These are phyloP conservation scores for Catharus bicknelli DNA, from an alignment of 2,113 vertebrate genomes.

Conservation along the genomic window DNA sequence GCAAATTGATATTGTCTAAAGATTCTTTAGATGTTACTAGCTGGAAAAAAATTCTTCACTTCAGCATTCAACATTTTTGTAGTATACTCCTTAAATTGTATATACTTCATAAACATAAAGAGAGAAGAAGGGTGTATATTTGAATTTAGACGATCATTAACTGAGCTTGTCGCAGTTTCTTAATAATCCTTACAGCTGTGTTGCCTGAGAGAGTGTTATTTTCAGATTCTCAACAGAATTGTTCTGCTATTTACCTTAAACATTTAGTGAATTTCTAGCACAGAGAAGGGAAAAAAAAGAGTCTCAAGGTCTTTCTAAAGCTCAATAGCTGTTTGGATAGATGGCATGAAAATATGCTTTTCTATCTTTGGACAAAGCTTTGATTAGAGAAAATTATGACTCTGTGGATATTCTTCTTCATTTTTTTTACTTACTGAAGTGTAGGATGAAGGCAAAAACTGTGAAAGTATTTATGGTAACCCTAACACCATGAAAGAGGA, in stretches of 20 bases:
- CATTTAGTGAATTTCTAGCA: not conserved
- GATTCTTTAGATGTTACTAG: not conserved
- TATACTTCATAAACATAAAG: not conserved
- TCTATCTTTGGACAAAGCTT: not conserved
- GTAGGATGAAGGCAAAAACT: not conserved
- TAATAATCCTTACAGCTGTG: not conserved
- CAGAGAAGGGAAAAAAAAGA: not conserved
- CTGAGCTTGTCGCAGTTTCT: not conserved
- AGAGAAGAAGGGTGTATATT: not conserved
- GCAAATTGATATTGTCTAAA: not conserved
- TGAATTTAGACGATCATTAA: not conserved
- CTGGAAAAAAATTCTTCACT: not conserved
- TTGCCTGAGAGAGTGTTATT: not conserved
- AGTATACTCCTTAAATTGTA: not conserved
- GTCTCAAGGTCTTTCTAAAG: not conserved
- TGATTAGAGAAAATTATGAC: not conserved
- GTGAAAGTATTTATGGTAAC: not conserved
- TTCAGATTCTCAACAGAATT: not conserved
- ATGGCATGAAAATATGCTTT: not conserved
- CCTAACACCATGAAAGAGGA: not conserved
- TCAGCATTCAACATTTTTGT: not conserved
- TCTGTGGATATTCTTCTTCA: not conserved
- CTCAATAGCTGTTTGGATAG: not conserved
- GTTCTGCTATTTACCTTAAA: not conserved
- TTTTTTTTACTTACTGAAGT: not conserved